Base-by-base conservation (phyloP, 1,140 invertebrate genomes). In the Acromyrmex charruanus region DNA sequence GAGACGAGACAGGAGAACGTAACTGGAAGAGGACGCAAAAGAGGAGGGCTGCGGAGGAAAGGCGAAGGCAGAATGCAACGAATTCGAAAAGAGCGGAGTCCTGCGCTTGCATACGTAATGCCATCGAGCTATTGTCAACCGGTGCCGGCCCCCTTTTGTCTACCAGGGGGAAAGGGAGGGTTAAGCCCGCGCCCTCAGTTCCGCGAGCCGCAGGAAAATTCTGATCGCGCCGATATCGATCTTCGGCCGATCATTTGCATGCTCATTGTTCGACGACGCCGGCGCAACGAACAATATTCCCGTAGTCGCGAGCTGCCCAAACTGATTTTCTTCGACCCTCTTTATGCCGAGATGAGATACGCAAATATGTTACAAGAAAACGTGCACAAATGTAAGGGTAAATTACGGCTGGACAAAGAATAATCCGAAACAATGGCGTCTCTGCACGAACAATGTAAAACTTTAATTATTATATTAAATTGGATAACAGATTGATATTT, bases 221-320 rank as follows among this genome's bases (percentile, higher is more conserved):
- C 94, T 94, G 94, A 95, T 95, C 94, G 93, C 92, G 92, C 91
- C 91, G 92, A 91, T 94, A 95, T 95, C 94, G 94, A 95, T 95
- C 94, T 95, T 95, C 94, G 93, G 92, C 94, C 94, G 94, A 95
- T 95, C 95, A 95, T 95, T 95, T 95, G 95, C 95, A 95, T 95
- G 93, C 94, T 95, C 94, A 95, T 95, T 95, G 95, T 95, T 95
- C 94, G 91, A 89, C 92, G 86, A 90, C 89, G 92, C 88, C 84
- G 84, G 44, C 63, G 77, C 63, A 72, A 88, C 84, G 89, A 77
- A 90, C 88, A 90, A 90, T 90, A 90, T 90, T 90, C 89, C 66
- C 75, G 66, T 63, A 77, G 61, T 72, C 88, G 77, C 74, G 77
- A 51, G 16, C 55, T 69, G 77, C 74, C 86, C 88, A 74, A 89